phyloP scores from a whole-genome alignment of 2,113 vertebrate species.

The Cepphus grylle region DNA sequence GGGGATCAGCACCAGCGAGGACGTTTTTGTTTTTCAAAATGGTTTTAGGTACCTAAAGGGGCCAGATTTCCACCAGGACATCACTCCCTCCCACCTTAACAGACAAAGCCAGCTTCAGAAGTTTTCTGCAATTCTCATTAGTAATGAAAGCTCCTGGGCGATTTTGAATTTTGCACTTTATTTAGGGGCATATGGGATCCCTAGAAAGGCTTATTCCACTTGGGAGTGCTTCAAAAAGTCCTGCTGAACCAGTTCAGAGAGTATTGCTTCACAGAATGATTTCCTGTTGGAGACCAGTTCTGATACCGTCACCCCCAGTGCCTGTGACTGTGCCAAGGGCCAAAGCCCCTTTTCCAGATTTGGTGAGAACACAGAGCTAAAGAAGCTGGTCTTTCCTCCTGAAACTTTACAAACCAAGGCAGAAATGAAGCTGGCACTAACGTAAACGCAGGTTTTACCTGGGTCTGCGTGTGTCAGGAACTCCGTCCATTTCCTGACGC shows the following conservation, averaged over 20 bases:
- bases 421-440: background rate
- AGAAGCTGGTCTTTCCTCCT: background rate
- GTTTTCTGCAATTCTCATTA: background rate
- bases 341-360: background rate
- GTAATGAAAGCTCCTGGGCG: background rate
- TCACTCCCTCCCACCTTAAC: background rate
- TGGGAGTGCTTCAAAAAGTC: background rate
- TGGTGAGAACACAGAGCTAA: background rate
- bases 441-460: background rate
- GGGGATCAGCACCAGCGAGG: background rate
- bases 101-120: background rate
- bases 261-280: background rate
- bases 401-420: background rate
- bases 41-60: background rate
- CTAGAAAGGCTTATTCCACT: background rate
- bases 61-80: background rate
- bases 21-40: background rate
- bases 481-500: background rate
- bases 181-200: background rate
- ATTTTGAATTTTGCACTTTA: background rate
- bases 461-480: background rate
- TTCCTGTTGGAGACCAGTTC: background rate
- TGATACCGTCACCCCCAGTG: accelerated
- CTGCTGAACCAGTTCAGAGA: background rate
- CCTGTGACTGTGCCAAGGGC: background rate